Base-by-base conservation (phyloP, 1,140 invertebrate species). In the Nymphalis io region DNA sequence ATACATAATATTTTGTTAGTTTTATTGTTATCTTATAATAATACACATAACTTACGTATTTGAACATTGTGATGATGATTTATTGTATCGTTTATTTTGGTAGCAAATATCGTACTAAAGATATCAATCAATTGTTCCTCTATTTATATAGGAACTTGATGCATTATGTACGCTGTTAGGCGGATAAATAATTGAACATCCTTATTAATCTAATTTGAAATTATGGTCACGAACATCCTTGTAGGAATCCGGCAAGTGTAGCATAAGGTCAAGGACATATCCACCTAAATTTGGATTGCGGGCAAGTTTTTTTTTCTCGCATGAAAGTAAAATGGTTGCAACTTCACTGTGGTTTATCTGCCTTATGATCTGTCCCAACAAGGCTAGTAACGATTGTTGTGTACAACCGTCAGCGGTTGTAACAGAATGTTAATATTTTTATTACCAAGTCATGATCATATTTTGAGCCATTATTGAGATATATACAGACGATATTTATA, bases 181-280 rank as follows among this genome's bases (percentile, higher is more conserved):
- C 85, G 88, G 88, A 87, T 84, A 88, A 85, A 60, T 73, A 60
- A 66, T 65, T 42, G 65, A 71, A 78, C 87, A 88, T 90, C 85
- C 84, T 90, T 76, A 63, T 82, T 12, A 16, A 59, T 18, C 27
- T 71, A 68, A 80, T 79, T 88, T 82, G 27, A 60, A 69, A 90
- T 73, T 79, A 75, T 77, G 58, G 68, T 79, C 88, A 90, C 86
- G 88, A 65, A 64, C 69, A 79, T 70, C 85, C 86, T 89, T 79
- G 79, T 27, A 59, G 53, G 74, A 64, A 75, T 76, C 74, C 66
- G 72, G 60, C 69, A 51, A 69, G 23, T 67, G 68, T 71, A 73
- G 70, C 78, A 78, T 80, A 81, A 85, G 82, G 81, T 85, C 85
- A 88, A 85, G 87, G 86, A 75, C 69, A 48, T 38, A 20, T 42